A percentile compares a stretch with the other conserved stretches of the same genome.
Evolutionary conservation across 2,113 vertebrate genomes (phyloP).

Genomic region (Hydrolagus affinis): DNA sequence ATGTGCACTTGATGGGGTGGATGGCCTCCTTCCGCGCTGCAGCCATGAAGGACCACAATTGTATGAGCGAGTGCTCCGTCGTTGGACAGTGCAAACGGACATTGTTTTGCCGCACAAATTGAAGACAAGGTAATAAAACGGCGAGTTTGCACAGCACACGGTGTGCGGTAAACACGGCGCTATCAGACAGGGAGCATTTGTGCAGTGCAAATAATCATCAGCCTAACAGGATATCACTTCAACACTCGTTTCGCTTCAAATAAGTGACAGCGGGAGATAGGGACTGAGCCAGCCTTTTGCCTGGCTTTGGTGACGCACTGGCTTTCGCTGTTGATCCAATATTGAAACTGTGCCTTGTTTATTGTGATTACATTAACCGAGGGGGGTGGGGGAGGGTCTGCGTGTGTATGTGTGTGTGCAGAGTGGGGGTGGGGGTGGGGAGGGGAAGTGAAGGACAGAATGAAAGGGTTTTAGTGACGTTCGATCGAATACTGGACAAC

Average conservation of each 20-base stretch:
- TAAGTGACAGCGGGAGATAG: constrained; percentile 29
- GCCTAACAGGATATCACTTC: constrained; percentile 22
- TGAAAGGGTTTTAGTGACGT: constrained; percentile 14
- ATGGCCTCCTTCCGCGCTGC: too few species aligned
- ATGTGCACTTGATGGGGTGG: too few species aligned
- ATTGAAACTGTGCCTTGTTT: constrained; percentile 27
- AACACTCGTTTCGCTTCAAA: constrained; percentile 17
- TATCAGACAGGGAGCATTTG: constrained; percentile 32
- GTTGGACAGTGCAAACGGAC: neutral
- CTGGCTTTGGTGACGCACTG: constrained; percentile 21
- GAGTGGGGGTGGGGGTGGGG: too few species aligned
- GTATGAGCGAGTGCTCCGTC: neutral
- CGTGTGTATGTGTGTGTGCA: too few species aligned
- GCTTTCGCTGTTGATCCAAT: constrained; percentile 22
- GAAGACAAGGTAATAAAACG: constrained; percentile 7
- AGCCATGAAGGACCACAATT: too few species aligned
- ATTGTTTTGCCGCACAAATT: neutral
- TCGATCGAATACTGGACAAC: constrained; percentile 23
- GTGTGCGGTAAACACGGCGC: neutral
- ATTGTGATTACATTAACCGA: constrained; percentile 25
- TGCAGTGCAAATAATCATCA: constrained; percentile 26
- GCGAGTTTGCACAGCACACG: neutral
- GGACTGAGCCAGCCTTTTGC: constrained; percentile 3
- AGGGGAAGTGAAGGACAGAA: neutral
- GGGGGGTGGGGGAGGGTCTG: constrained; percentile 10